Percentiles rank a stretch among this genome's conserved stretches.
These are phyloP conservation scores for Synaphobranchus kaupii DNA, from an alignment of 2,797 vertebrate species.

Conservation along the genomic window DNA sequence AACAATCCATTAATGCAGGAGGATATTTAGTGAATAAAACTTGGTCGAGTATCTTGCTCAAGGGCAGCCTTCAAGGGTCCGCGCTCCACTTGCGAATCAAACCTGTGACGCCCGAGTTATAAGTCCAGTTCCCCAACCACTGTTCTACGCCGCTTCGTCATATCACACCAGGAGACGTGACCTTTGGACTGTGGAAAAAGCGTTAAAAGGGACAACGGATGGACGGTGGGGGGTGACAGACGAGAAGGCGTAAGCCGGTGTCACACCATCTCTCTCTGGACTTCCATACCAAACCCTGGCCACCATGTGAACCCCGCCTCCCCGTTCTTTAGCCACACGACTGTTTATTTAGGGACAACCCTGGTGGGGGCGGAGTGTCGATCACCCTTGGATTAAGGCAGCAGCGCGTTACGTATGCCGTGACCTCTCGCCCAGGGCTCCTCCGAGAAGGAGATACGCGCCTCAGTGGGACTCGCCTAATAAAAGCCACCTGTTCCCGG, in stretches of 20 bases:
- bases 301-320: not conserved
- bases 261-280: not conserved
- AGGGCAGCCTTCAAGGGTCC: too few species aligned
- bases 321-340: not conserved
- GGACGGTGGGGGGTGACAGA: not conserved
- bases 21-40: too few species aligned
- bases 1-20: too few species aligned
- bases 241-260: not conserved
- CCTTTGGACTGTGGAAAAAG: too few species aligned
- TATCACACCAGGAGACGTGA: not conserved
- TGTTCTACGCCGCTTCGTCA: too few species aligned
- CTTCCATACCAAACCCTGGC: not conserved
- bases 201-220: not conserved
- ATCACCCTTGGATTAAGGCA: not conserved
- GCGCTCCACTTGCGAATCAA: too few species aligned
- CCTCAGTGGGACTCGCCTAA: too few species aligned
- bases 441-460: too few species aligned
- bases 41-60: too few species aligned
- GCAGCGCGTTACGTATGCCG: not conserved
- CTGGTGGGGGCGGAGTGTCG: not conserved
- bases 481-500: too few species aligned
- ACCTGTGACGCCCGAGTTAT: too few species aligned
- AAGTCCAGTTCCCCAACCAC: too few species aligned
- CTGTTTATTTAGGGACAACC: not conserved
- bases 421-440: not conserved